A percentile compares a stretch with the other conserved stretches of the same genome.
phyloP scores from a whole-genome alignment of 2,113 vertebrate genomes.

The Nesogale talazaci region DNA sequence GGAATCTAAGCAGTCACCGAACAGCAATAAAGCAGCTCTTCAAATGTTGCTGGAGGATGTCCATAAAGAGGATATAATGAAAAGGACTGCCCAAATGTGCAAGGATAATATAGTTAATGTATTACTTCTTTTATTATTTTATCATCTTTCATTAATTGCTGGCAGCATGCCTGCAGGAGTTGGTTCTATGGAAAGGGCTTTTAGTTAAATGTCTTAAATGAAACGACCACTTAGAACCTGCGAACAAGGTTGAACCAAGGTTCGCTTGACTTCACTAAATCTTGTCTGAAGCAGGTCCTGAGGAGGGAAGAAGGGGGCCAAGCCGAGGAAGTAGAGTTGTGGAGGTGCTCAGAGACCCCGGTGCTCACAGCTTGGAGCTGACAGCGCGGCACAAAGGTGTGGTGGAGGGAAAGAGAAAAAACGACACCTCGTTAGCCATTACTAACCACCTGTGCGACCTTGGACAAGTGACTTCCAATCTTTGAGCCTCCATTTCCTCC shows the following conservation, averaged over 20 bases:
- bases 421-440: accelerated
- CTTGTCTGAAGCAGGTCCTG: slow-evolving; percentile 12
- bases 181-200: slow-evolving; percentile 85
- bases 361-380: neutral
- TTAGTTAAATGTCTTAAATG: slow-evolving; percentile 87
- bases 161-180: slow-evolving; percentile 83
- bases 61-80: slow-evolving; percentile 86
- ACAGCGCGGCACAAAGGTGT: neutral
- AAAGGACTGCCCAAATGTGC: slow-evolving; percentile 84
- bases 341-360: neutral
- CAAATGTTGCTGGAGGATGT: slow-evolving; percentile 81
- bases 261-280: slow-evolving; percentile 84
- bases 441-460: accelerated
- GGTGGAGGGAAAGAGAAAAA: neutral
- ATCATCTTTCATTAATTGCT: slow-evolving; percentile 90
- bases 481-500: neutral
- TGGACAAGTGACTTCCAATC: neutral
- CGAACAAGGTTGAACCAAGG: slow-evolving; percentile 84
- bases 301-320: neutral
- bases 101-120: slow-evolving; percentile 87
- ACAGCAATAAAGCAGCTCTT: slow-evolving; percentile 82
- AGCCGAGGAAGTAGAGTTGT: neutral
- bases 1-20: slow-evolving; percentile 79
- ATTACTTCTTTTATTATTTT: slow-evolving; percentile 90
- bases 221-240: slow-evolving; percentile 85